phyloP scores from a whole-genome alignment of 1,140 invertebrate genomes.

The Aplysia californica region DNA sequence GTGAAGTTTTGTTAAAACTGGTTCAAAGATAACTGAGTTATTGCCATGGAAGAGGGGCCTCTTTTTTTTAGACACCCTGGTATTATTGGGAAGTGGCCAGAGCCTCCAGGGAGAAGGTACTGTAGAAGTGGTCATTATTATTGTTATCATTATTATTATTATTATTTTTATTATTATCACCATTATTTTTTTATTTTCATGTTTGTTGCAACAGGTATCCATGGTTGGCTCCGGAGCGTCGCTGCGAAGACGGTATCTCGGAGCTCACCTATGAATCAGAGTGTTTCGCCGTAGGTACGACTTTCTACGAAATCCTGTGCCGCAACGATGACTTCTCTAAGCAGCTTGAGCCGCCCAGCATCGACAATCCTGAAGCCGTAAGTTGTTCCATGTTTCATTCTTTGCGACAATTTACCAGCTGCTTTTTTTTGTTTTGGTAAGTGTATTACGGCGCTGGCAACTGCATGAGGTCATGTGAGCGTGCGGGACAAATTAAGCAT shows the following conservation, averaged over 20 bases:
- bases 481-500: too few species aligned
- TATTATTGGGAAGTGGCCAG: not conserved
- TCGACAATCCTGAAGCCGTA: not conserved
- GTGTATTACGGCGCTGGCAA: too few species aligned
- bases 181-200: not conserved
- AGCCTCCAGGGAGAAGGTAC: not conserved
- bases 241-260: not conserved
- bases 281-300: not conserved
- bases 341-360: not conserved
- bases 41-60: not conserved
- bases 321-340: slow-evolving; percentile 2
- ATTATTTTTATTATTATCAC: not conserved
- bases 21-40: too few species aligned
- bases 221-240: slow-evolving; percentile 2
- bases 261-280: slow-evolving; percentile 1
- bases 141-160: not conserved
- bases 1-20: too few species aligned
- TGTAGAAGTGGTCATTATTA: not conserved
- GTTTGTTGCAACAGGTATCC: not conserved
- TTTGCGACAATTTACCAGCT: not conserved
- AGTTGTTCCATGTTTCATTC: not conserved
- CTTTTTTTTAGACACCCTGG: not conserved
- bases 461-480: too few species aligned
- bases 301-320: slow-evolving; percentile 1
- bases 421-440: not conserved